Percentiles rank a stretch among this genome's conserved stretches.
These are phyloP conservation scores for Peucedramus taeniatus DNA, from an alignment of 2,113 vertebrate species.

Conservation along the genomic window DNA sequence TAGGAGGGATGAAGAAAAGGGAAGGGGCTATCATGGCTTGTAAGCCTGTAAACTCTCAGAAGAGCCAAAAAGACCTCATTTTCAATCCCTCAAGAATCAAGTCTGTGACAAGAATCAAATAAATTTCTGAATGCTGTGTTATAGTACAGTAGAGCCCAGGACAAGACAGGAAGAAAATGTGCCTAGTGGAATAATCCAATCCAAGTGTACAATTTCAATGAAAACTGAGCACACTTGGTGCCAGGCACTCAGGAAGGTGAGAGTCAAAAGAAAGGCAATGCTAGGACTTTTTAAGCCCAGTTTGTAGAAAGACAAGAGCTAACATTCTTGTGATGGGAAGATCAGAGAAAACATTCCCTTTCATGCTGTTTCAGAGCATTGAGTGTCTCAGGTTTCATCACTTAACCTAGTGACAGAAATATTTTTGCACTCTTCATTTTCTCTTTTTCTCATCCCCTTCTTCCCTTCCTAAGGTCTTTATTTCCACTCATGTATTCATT, in stretches of 20 bases:
- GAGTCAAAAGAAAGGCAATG: background rate
- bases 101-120: background rate
- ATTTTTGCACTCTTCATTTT: background rate
- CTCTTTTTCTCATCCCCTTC: background rate
- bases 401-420: background rate
- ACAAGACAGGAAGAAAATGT: background rate
- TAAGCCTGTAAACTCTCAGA: background rate
- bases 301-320: background rate
- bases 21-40: background rate
- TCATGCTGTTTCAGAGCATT: background rate
- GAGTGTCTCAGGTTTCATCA: background rate
- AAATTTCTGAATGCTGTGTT: background rate
- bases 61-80: background rate
- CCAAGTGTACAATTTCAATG: background rate
- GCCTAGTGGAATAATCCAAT: background rate
- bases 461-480: background rate
- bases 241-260: background rate
- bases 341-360: background rate
- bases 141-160: fast-evolving
- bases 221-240: background rate
- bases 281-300: background rate
- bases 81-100: background rate
- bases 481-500: background rate
- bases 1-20: background rate
- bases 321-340: background rate